Evolutionary conservation across 1,140 invertebrate species (phyloP).

Genomic region (Agrypnia vestita): DNA sequence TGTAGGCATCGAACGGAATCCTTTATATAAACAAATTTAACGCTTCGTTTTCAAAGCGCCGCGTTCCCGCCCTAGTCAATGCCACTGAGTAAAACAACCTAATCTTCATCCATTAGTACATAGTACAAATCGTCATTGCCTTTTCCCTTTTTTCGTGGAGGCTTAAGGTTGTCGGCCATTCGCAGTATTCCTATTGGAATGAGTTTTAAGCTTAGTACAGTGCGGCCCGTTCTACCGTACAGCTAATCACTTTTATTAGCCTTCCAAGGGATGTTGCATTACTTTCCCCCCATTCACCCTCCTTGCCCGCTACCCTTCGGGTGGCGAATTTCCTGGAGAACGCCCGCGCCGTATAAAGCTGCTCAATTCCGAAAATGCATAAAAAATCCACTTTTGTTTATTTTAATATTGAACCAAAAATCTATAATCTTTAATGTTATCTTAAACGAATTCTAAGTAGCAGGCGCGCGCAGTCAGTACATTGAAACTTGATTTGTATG

Average conservation of each 20-base stretch:
- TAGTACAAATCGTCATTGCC: not conserved
- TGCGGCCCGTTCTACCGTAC: slow-evolving; percentile 51
- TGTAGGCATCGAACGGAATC: slow-evolving; percentile 46
- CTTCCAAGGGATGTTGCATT: slow-evolving; percentile 53
- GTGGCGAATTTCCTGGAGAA: slow-evolving; percentile 1
- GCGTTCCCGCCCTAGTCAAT: not conserved
- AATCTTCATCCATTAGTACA: not conserved
- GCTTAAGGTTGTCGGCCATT: not conserved
- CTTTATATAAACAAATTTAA: slow-evolving; percentile 50
- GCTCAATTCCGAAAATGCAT: not conserved
- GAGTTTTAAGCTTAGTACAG: slow-evolving; percentile 43
- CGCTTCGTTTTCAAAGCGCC: slow-evolving; percentile 32
- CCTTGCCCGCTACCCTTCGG: slow-evolving; percentile 11
- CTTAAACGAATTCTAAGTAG: too few relatives aligned
- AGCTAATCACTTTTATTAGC: slow-evolving; percentile 60
- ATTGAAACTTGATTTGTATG: too few relatives aligned
- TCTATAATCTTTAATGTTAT: too few relatives aligned
- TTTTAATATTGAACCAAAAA: too few relatives aligned
- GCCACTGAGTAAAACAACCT: not conserved
- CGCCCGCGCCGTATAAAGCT: not conserved
- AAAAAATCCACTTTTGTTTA: too few relatives aligned
- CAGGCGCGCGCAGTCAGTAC: too few relatives aligned
- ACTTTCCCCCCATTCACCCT: slow-evolving; percentile 27
- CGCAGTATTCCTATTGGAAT: not conserved
- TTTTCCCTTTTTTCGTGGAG: not conserved